Conservation (phyloP, 2,113 vertebrate species). For the Mus musculus region GRCm39 chr2:168687001-168687500, state of each 20-base stretch:
- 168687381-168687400: neutral
- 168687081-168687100: no score
- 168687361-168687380: neutral
- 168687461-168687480: neutral
- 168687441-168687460: neutral
- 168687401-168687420: neutral
- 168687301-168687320: neutral
- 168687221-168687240: neutral
- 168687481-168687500: neutral
- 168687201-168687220: neutral
- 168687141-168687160: no score
- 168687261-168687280: neutral
- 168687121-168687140: no score
- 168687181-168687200: neutral
- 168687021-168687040: no score
- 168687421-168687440: rapidly evolving
- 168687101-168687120: no score
- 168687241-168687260: neutral
- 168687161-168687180: no score
- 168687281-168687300: slow-evolving; percentile 12
- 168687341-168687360: no score
- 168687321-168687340: neutral
- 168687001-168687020: no score
- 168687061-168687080: no score
- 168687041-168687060: no score